Base-by-base conservation (phyloP, 1,140 invertebrate genomes). In the Pomacea maculata region DNA sequence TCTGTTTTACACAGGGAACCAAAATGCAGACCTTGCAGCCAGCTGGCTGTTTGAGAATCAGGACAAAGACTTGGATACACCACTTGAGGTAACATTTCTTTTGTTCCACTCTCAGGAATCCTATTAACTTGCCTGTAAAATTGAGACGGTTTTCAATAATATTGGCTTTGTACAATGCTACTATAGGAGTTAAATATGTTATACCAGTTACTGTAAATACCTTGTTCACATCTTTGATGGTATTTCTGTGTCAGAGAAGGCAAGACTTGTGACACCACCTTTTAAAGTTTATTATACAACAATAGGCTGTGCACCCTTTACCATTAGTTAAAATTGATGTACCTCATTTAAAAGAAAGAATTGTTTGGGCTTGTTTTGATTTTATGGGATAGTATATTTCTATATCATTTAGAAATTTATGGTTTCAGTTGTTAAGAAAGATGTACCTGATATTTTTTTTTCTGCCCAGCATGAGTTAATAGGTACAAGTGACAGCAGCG, bases 41-140 rank as follows among this genome's bases (percentile, higher is more conserved):
- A 90, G 91, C 52, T 94, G 92, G 92, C 88, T 93, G n/a, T 92
- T 93, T 86, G 93, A 92, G 86, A 92, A 93, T 85, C 88, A 89
- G 75, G 92, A 92, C 68, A 88, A 89, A 72, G 90, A 92, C 83
- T 81, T 90, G 29, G 90, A 92, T 79, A 86, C 84, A 25, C 88
- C 90, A 25, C 79, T 89, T 52, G 82, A 86, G 82, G 87, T 88
- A 75, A 82, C 54, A 2, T 70, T 52, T 12, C 74, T 25, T 65
- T 19, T 7, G 8, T 45, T 65, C 9, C 52, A 15, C 21, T 14
- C 8, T n/a, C 11, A 10, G 55, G 45, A 21, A 78, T 54, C 17
- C 29, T 78, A n/a, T 34, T 65, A 1, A 1, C 3, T 78, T 73
- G 19, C 34, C 4, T 73, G 21, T n/a, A 17, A 3, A 34, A 25